A percentile compares a stretch with the other conserved stretches of the same genome.
Evolutionary conservation across 2,113 vertebrate genomes (phyloP).

Genomic region (Mustela nigripes): DNA sequence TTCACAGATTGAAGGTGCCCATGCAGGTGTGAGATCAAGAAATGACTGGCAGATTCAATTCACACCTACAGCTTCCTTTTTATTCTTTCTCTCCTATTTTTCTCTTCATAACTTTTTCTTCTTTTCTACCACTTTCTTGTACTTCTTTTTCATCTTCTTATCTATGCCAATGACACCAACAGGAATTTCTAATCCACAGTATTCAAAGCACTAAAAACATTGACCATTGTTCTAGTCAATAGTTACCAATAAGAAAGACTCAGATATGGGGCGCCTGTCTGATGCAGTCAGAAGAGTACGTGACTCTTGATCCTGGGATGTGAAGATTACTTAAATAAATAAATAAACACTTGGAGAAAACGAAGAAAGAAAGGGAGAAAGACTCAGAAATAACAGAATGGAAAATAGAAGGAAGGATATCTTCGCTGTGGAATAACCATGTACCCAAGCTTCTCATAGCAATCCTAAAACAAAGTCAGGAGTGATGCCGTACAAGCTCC

Average conservation of each 20-base stretch:
- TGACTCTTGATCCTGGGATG: not conserved
- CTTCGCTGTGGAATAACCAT: not conserved
- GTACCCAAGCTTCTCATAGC: not conserved
- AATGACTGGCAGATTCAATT: not conserved
- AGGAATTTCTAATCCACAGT: conserved; percentile 34
- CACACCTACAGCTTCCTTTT: not conserved
- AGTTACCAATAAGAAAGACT: conserved; percentile 29
- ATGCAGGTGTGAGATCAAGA: not conserved
- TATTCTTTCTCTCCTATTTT: not conserved
- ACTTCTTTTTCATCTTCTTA: conserved; percentile 12
- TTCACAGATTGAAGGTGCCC: not conserved
- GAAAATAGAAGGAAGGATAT: not conserved
- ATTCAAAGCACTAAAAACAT: not conserved
- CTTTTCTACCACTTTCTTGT: conserved; percentile 2
- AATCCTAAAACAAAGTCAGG: conserved; percentile 4
- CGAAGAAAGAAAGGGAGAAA: not conserved
- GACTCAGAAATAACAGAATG: not conserved
- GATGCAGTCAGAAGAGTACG: not conserved
- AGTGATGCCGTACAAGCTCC: not conserved
- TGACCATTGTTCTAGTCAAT: not conserved
- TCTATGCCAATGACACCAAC: not conserved
- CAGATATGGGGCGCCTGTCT: not conserved
- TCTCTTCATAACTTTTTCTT: not conserved
- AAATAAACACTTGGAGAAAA: not conserved
- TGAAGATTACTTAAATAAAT: not conserved